Percentiles rank a stretch among this genome's conserved stretches.
These are phyloP conservation scores for Drosophila leontia DNA, from an alignment of 1,140 invertebrate genomes.

Conservation along the genomic window DNA sequence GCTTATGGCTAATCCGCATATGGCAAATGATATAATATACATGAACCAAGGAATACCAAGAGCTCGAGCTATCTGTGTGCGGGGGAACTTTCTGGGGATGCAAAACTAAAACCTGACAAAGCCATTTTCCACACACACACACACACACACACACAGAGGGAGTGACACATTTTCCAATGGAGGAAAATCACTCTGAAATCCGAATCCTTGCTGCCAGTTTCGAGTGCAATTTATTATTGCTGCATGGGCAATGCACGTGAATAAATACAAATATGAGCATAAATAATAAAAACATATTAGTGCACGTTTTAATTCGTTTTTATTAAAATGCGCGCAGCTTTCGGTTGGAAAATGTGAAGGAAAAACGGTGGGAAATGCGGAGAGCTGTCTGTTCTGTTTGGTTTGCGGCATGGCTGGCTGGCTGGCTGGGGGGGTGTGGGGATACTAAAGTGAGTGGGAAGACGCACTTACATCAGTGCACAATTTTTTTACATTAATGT, in stretches of 20 bases:
- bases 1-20: conserved; percentile 79
- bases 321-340: conserved; percentile 68
- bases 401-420: conserved; percentile 50
- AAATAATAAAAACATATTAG: conserved; percentile 81
- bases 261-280: conserved; percentile 64
- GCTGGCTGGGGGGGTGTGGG: not conserved
- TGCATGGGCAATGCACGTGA: conserved; percentile 41
- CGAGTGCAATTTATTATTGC: conserved; percentile 64
- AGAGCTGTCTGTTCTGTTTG: conserved; percentile 56
- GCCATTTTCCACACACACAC: conserved; percentile 49
- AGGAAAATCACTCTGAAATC: conserved; percentile 2
- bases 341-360: not conserved
- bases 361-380: not conserved
- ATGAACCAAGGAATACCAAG: conserved; percentile 19
- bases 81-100: conserved; percentile 45
- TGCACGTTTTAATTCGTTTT: conserved; percentile 78
- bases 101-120: conserved; percentile 59
- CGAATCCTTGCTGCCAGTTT: conserved; percentile 10
- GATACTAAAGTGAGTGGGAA: conserved; percentile 67
- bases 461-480: conserved; percentile 80
- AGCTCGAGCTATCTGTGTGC: not conserved
- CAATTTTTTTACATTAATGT: conserved; percentile 81
- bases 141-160: not conserved
- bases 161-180: conserved; percentile 63
- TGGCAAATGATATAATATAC: conserved; percentile 78